phyloP scores from a whole-genome alignment of 2,888 invertebrate species.

The Blastobasis lacticolella region DNA sequence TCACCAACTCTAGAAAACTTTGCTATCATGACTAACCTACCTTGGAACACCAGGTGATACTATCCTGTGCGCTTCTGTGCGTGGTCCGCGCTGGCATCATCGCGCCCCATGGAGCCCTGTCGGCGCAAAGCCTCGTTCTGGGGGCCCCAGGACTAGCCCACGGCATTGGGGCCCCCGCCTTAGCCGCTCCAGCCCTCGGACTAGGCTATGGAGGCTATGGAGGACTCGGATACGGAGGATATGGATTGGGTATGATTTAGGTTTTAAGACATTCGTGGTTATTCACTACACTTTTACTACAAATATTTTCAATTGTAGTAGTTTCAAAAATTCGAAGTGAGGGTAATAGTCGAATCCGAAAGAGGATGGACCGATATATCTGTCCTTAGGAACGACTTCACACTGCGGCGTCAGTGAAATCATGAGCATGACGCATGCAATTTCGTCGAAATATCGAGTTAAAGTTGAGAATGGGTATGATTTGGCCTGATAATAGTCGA shows the following conservation, averaged over 20 bases:
- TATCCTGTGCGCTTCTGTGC: conserved; percentile 39
- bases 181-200: conserved; percentile 10
- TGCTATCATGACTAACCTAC: too few relatives aligned
- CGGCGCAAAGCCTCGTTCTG: conserved; percentile 56
- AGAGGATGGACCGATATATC: too few relatives aligned
- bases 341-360: too few relatives aligned
- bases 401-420: too few relatives aligned
- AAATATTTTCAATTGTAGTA: too few relatives aligned
- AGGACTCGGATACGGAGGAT: conserved; percentile 19
- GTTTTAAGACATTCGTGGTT: too few relatives aligned
- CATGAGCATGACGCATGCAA: too few relatives aligned
- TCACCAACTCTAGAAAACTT: too few relatives aligned
- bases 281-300: background rate
- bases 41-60: background rate
- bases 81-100: conserved; percentile 67
- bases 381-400: too few relatives aligned
- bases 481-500: too few relatives aligned
- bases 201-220: conserved; percentile 23
- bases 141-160: conserved; percentile 49
- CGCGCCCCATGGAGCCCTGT: conserved; percentile 55
- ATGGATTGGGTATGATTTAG: conserved; percentile 28
- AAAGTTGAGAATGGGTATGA: conserved; percentile 27
- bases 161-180: conserved; percentile 38
- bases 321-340: too few relatives aligned
- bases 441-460: too few relatives aligned